A percentile compares a stretch with the other conserved stretches of the same genome.
phyloP scores from a whole-genome alignment of 1,140 invertebrate species.

The Atta colombica region DNA sequence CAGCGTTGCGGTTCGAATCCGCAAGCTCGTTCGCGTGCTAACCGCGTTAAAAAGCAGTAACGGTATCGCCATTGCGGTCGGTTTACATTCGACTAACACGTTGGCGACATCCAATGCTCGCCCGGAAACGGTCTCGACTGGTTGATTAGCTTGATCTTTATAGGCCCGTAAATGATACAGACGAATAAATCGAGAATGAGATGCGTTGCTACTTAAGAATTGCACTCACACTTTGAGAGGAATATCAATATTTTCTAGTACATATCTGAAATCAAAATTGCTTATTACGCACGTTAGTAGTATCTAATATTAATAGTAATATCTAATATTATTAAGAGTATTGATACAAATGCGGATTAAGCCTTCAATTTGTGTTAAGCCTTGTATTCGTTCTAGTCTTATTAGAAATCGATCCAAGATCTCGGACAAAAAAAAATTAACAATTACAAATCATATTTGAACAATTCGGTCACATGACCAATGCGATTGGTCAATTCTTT shows the following conservation, averaged over 20 bases:
- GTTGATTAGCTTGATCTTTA: conserved; percentile 66
- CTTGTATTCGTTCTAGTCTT: too few species aligned
- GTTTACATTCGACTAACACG: conserved; percentile 77
- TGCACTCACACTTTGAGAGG: background rate
- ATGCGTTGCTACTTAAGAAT: conserved; percentile 7
- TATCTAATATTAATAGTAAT: background rate
- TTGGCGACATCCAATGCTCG: conserved; percentile 65
- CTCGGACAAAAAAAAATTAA: too few species aligned
- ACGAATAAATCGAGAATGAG: conserved; percentile 44
- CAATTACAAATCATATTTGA: too few species aligned
- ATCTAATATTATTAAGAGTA: background rate
- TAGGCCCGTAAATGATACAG: conserved; percentile 46
- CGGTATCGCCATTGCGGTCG: conserved; percentile 80
- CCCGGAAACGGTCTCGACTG: conserved; percentile 69
- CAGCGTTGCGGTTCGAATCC: conserved; percentile 58
- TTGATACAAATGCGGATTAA: background rate
- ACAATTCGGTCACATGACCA: too few species aligned
- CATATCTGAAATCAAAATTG: background rate
- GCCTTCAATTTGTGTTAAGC: background rate
- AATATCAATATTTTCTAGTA: background rate
- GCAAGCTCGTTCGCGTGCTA: conserved; percentile 74
- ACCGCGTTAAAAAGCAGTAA: conserved; percentile 79
- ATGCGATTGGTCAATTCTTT: too few species aligned
- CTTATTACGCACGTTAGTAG: background rate
- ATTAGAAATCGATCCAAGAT: too few species aligned